These are phyloP conservation scores for Mimas tiliae DNA, from an alignment of 2,888 invertebrate species.

Conservation along the genomic window DNA sequence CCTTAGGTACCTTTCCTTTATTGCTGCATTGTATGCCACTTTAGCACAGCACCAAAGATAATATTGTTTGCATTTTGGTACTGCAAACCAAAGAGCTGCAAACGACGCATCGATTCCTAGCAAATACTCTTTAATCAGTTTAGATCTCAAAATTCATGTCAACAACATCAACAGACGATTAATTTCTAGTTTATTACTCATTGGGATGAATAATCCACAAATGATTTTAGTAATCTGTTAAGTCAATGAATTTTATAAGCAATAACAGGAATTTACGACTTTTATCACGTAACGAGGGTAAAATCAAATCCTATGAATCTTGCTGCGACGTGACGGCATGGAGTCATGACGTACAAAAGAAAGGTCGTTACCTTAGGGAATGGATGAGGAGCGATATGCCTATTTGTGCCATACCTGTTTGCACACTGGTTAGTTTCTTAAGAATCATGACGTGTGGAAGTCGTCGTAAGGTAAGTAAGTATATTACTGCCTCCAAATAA, in stretches of 20 bases:
- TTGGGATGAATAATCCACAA: conserved; percentile 39
- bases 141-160: conserved; percentile 56
- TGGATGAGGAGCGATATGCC: conserved; percentile 77
- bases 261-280: conserved; percentile 49
- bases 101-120: too few relatives aligned
- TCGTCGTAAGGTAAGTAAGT: conserved; percentile 53
- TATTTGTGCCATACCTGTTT: conserved; percentile 58
- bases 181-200: conserved; percentile 15
- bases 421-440: conserved; percentile 54
- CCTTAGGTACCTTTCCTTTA: too few relatives aligned
- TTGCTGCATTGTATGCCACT: too few relatives aligned
- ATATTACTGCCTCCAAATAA: not conserved
- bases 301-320: conserved; percentile 81
- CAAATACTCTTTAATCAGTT: conserved; percentile 30
- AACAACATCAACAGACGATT: conserved; percentile 46
- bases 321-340: conserved; percentile 83
- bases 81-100: too few relatives aligned
- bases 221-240: conserved; percentile 33
- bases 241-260: conserved; percentile 63
- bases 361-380: conserved; percentile 68
- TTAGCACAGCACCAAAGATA: too few relatives aligned
- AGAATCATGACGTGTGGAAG: conserved; percentile 62
- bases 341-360: conserved; percentile 71
- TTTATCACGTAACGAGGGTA: conserved; percentile 78
- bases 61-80: too few relatives aligned